Evolutionary conservation across 2,113 vertebrate genomes (phyloP), one percentile per base, ranked within the genome.

Genomic region (Nannospalax galili): DNA sequence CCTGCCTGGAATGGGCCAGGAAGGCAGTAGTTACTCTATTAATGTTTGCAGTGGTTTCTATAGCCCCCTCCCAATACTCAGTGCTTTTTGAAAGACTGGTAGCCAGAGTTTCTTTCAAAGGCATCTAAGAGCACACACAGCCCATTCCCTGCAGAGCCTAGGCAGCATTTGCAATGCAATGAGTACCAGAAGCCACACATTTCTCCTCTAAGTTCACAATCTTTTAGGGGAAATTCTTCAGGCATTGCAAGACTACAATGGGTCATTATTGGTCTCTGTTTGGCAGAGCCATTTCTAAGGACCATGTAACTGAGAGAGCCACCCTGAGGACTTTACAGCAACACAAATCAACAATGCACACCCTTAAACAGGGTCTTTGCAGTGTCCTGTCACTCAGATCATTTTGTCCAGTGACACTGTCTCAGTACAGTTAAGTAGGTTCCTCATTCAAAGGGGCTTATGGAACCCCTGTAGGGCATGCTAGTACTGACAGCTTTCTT

Each of bases 81-180:
- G 3, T 37, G 81, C n/a, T n/a, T 78, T 89, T 60, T 16, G 35
- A 93, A 90, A 88, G 85, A 81, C 1, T 60, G 1, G 62, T 4
- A 81, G 67, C 35, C 15, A 84, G 91, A 64, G 20, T 48, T 93
- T 85, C 81, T 90, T 72, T 74, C 45, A 84, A 82, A 87, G 65
- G 58, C 6, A 52, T 52, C 26, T 30, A 20, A n/a, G 52, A 67
- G 37, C 28, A 37, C 30, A n/a, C 0, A 1, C 14, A 62, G 56
- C 35, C 35, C 30, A 32, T 62, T 69, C 26, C 35, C 5, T 65
- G 24, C 37, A 70, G 19, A 62, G 26, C 42, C 79, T 75, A 12
- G 69, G 60, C 2, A 26, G 22, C 10, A 17, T 52, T 20, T 48
- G 1, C 9, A 7, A 7, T 42, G 32, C 3, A 37, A 1, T 22